Evolutionary conservation across 2,113 vertebrate genomes (phyloP).

Genomic region (Circaetus gallicus): DNA sequence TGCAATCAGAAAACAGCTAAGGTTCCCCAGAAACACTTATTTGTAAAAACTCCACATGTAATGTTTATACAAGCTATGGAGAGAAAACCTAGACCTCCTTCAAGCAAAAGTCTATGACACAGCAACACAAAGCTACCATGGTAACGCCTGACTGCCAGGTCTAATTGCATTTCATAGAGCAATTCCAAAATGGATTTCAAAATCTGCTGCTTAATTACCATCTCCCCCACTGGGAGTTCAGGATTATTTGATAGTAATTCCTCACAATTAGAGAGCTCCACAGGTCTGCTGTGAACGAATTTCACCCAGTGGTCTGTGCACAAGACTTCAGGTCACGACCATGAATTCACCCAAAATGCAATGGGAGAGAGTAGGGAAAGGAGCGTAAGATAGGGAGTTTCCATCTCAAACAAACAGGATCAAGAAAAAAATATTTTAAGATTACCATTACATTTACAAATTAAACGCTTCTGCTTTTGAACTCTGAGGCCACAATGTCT

Average conservation of each 20-base stretch:
- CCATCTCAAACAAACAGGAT: neutral
- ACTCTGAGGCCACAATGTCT: neutral
- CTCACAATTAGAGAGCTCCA: neutral
- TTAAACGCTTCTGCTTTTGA: neutral
- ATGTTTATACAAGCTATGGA: neutral
- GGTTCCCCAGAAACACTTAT: neutral
- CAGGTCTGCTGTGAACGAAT: neutral
- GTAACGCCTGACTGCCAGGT: neutral
- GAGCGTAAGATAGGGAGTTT: neutral
- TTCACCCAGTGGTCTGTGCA: neutral
- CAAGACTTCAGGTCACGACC: neutral
- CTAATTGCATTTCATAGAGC: neutral
- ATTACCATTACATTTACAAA: neutral
- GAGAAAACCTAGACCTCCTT: neutral
- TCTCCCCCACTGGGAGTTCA: neutral
- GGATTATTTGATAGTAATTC: neutral
- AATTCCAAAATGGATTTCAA: neutral
- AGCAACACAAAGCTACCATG: neutral
- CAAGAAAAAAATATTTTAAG: neutral
- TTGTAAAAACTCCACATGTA: neutral
- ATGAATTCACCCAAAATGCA: neutral
- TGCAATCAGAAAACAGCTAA: neutral
- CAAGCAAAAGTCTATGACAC: neutral
- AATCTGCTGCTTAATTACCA: conserved; percentile 24
- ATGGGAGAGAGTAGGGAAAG: neutral